Base-by-base conservation (phyloP, 2,113 vertebrate genomes). In the Solea senegalensis region DNA sequence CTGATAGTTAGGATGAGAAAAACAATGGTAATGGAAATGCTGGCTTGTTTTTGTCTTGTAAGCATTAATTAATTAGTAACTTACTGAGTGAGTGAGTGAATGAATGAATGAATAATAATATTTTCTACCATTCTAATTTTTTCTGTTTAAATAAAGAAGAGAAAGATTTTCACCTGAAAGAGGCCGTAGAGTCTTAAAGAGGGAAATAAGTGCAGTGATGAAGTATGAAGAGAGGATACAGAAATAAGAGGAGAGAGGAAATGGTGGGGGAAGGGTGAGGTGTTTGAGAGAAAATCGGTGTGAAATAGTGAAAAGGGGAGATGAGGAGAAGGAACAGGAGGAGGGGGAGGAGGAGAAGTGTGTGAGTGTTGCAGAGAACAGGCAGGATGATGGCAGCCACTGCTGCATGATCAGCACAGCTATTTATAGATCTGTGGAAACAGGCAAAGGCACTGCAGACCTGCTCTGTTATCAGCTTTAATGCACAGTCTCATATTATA, bases 401-500 rank as follows among this genome's bases (percentile, higher is more conserved):
- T 58, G 71, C 76, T 77, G 82, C 80, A 80, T 68, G 74, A 83
- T 88, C 83, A 87, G 82, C 82, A 80, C 59, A 26, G 78, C 73
- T 91, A 89, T 88, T 89, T 86, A 86, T 87, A 87, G 86, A 81
- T 68, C 16, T 65, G 15, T 71, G 82, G 78, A 85, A 83, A 83
- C 67, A 78, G 71, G 73, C 76, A 49, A 64, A 85, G 26, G 54
- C 72, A 70, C 71, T 74, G 27, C 55, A 12, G 53, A 71, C 40
- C 65, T 56, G 72, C 11, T 0, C 61, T 49, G 56, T 74, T 79
- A 80, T 71, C 77, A 71, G 64, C 64, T 74, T 34, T 65, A 53
- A 64, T 65, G 50, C 27, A 61, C 34, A 2, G 54, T 15, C 34
- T 50, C 53, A 43, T 41, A 53, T 72, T 58, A 48, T 45, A 41